Conservation (phyloP, 2,113 vertebrate species). For the Triplophysa tibetana region DNA sequence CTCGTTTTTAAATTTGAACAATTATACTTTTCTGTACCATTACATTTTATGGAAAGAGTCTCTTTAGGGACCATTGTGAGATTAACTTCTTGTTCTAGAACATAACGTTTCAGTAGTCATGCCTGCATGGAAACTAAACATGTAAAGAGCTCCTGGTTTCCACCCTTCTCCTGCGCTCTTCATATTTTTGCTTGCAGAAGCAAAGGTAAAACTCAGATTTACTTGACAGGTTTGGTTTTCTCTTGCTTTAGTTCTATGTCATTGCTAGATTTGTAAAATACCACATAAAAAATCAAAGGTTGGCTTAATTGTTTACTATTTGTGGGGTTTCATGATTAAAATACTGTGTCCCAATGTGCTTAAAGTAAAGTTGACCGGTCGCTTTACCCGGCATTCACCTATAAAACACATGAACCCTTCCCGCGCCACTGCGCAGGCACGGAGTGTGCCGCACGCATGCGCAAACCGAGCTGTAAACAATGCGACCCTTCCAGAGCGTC, state of each 20-base stretch:
- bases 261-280: not conserved
- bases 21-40: not conserved
- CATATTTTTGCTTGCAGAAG: not conserved
- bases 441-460: slow-evolving; percentile 66
- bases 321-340: not conserved
- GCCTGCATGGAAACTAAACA: slow-evolving; percentile 4
- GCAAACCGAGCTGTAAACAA: slow-evolving; percentile 76
- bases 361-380: not conserved
- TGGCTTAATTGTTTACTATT: not conserved
- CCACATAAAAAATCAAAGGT: not conserved
- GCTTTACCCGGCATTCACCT: not conserved
- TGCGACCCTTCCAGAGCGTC: slow-evolving; percentile 72
- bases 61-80: not conserved
- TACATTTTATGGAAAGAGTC: not conserved
- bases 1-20: not conserved
- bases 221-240: not conserved
- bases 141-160: slow-evolving; percentile 16
- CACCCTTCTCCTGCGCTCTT: slow-evolving; percentile 1
- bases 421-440: slow-evolving; percentile 69
- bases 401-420: slow-evolving; percentile 14
- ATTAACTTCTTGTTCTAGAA: not conserved
- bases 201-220: not conserved
- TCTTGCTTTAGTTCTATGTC: too few species aligned
- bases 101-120: not conserved
- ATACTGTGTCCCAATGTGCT: not conserved